A percentile compares a stretch with the other conserved stretches of the same genome.
These are phyloP conservation scores for Shargacucullia verbasci DNA, from an alignment of 2,888 invertebrate species.

Conservation along the genomic window DNA sequence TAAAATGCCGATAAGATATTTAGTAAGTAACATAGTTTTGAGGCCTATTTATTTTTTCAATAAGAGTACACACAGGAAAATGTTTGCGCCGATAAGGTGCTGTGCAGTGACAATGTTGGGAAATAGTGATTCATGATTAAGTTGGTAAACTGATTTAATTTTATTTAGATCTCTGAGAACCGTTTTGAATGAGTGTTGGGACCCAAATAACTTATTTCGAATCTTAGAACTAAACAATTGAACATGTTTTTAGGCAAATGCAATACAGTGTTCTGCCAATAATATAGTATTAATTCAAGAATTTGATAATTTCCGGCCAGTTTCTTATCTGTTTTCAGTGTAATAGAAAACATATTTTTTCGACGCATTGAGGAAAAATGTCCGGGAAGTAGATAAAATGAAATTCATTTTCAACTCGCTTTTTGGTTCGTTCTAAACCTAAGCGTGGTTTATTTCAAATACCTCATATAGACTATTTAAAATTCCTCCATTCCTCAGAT, in stretches of 20 bases:
- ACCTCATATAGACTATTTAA: no score
- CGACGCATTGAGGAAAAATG: slow-evolving; percentile 35
- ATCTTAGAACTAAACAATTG: slow-evolving; percentile 4
- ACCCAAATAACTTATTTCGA: slow-evolving; percentile 8
- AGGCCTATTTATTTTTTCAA: slow-evolving; percentile 55
- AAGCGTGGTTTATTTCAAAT: no score
- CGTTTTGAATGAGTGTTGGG: slow-evolving; percentile 5
- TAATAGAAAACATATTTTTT: slow-evolving; percentile 28
- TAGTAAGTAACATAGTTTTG: slow-evolving; percentile 50
- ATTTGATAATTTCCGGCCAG: slow-evolving; percentile 34
- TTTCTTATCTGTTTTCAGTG: slow-evolving; percentile 30
- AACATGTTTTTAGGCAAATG: slow-evolving; percentile 30
- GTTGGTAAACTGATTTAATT: slow-evolving; percentile 7
- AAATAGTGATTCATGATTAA: slow-evolving; percentile 36
- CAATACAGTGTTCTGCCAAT: slow-evolving; percentile 13
- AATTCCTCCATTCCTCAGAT: no score
- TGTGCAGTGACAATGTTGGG: slow-evolving; percentile 26
- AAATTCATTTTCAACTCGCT: background rate
- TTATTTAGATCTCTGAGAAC: background rate
- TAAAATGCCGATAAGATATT: slow-evolving; percentile 60
- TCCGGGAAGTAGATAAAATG: slow-evolving; percentile 16
- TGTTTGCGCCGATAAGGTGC: slow-evolving; percentile 31
- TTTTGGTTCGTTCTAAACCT: no score
- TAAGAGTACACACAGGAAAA: slow-evolving; percentile 47
- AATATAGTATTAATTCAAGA: slow-evolving; percentile 29